Conservation (phyloP, 1,140 invertebrate species). For the Drosophila paulistorum region DNA sequence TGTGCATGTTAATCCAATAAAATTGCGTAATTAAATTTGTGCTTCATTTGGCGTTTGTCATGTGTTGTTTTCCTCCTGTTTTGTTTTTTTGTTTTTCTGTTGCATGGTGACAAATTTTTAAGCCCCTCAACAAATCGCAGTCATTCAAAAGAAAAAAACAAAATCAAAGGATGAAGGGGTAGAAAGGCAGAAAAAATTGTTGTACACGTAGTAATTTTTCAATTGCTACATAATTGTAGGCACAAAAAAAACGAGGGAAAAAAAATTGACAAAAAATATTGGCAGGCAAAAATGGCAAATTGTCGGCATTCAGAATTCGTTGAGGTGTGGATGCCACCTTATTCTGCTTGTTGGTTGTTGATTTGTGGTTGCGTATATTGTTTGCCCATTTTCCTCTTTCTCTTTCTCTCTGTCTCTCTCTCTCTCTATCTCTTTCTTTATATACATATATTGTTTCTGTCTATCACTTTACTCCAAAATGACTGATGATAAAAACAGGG, state of each 20-base stretch:
- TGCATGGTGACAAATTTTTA: conserved; percentile 73
- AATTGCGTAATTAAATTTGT: conserved; percentile 81
- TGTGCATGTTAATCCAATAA: conserved; percentile 74
- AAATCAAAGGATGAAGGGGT: conserved; percentile 17
- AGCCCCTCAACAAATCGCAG: conserved; percentile 44
- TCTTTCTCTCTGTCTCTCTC: not conserved
- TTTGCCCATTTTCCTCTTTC: conserved; percentile 30
- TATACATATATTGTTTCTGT: not conserved
- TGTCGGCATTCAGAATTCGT: conserved; percentile 41
- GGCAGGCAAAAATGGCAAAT: conserved; percentile 67
- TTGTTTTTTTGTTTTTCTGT: conserved; percentile 50
- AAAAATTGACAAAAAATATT: conserved; percentile 69
- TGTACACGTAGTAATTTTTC: conserved; percentile 82
- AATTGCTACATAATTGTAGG: conserved; percentile 81
- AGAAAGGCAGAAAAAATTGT: conserved; percentile 51
- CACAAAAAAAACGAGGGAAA: conserved; percentile 30
- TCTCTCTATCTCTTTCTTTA: no score
- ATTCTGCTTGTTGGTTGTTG: conserved; percentile 53
- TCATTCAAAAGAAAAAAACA: conserved; percentile 9
- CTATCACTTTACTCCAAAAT: not conserved
- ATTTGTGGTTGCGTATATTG: conserved; percentile 65
- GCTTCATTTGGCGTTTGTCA: conserved; percentile 79
- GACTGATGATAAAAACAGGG: conserved; percentile 4
- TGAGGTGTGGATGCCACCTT: conserved; percentile 23
- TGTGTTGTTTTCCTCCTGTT: conserved; percentile 28